phyloP scores from a whole-genome alignment of 2,888 invertebrate species.

The Caenorhabditis afra region DNA sequence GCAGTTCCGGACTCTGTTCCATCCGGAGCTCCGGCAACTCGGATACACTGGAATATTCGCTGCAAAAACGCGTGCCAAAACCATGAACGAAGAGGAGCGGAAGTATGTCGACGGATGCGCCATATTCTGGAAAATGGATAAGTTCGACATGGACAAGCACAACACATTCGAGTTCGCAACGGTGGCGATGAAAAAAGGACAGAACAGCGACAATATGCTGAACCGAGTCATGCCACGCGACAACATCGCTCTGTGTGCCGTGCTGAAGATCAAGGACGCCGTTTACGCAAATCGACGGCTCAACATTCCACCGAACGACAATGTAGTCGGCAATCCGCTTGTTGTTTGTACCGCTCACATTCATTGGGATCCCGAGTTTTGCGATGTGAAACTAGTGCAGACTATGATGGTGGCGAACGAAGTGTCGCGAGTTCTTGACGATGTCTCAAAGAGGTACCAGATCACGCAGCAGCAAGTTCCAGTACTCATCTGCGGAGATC shows the following conservation, averaged over 20 bases:
- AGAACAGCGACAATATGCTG: slow-evolving; percentile 90
- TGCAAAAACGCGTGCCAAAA: slow-evolving; percentile 97
- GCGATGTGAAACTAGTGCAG: slow-evolving; percentile 98
- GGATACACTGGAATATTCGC: slow-evolving; percentile 88
- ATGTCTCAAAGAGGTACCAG: slow-evolving; percentile 87
- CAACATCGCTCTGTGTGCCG: slow-evolving; percentile 96
- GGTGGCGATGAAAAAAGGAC: slow-evolving; percentile 97
- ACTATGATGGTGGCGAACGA: slow-evolving; percentile 99
- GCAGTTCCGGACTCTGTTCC: slow-evolving; percentile 96
- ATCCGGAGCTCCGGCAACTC: slow-evolving; percentile 93
- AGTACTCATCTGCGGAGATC: slow-evolving; percentile 95
- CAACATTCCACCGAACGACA: slow-evolving; percentile 81
- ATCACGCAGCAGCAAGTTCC: slow-evolving; percentile 88
- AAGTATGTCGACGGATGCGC: slow-evolving; percentile 99
- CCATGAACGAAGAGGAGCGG: slow-evolving; percentile 95
- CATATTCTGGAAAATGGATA: slow-evolving; percentile 88
- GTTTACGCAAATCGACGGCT: slow-evolving; percentile 88
- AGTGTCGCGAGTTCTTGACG: slow-evolving; percentile 90
- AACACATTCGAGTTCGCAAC: slow-evolving; percentile 95
- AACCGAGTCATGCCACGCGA: slow-evolving; percentile 86
- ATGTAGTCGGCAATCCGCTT: slow-evolving; percentile 88
- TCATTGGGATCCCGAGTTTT: slow-evolving; percentile 99
- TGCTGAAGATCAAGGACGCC: slow-evolving; percentile 93
- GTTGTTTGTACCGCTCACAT: slow-evolving; percentile 98
- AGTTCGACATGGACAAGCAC: slow-evolving; percentile 93